These are phyloP conservation scores for Melieria omissa DNA, from an alignment of 2,888 invertebrate species.

Conservation along the genomic window DNA sequence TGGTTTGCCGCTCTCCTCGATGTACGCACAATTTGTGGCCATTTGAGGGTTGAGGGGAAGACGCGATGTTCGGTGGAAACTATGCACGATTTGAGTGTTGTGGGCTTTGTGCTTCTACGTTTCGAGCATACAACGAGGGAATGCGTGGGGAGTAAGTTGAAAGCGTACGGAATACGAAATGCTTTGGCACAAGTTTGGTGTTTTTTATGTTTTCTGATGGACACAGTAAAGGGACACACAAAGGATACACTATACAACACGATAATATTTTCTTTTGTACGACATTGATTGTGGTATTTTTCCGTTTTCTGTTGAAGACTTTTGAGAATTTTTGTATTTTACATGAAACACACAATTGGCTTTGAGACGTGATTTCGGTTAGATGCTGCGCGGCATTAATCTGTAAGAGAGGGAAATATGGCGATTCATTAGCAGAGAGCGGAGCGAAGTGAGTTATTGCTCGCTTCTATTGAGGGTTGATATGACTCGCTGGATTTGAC, in stretches of 20 bases:
- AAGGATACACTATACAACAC: conserved; percentile 20
- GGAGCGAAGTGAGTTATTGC: background rate
- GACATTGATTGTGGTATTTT: conserved; percentile 54
- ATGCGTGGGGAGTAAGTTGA: no score
- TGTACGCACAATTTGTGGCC: conserved; percentile 61
- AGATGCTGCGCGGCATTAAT: conserved; percentile 4
- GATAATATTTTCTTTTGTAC: conserved; percentile 57
- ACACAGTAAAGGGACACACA: background rate
- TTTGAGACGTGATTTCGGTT: no score
- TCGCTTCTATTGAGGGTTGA: conserved; percentile 5
- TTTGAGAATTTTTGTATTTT: background rate
- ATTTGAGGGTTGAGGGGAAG: conserved; percentile 45
- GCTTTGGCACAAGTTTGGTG: background rate
- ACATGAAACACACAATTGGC: no score
- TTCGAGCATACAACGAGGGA: no score
- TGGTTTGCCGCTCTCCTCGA: conserved; percentile 47
- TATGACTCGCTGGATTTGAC: background rate
- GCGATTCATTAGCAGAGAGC: background rate
- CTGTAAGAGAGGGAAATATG: conserved; percentile 25
- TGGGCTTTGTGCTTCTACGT: no score
- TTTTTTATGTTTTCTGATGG: conserved; percentile 4
- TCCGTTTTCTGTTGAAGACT: conserved; percentile 8
- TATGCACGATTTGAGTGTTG: background rate
- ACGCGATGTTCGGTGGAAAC: background rate
- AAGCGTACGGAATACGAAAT: no score